phyloP scores from a whole-genome alignment of 2,113 vertebrate genomes.

The Sula dactylatra region DNA sequence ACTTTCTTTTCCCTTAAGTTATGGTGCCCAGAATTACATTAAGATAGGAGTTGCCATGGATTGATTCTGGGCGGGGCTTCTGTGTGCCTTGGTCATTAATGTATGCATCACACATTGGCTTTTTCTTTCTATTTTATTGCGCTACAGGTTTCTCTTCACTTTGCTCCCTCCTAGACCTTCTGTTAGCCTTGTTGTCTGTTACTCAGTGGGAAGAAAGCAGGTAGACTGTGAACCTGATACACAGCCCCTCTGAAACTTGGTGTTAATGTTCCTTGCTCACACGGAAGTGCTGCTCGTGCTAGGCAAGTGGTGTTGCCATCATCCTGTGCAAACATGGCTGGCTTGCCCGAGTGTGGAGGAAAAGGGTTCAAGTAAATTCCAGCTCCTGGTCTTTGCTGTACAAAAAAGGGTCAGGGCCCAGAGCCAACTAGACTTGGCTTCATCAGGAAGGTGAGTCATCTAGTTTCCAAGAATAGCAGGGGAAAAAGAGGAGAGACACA shows the following conservation, averaged over 20 bases:
- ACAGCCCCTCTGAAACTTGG: not conserved
- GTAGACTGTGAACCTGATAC: not conserved
- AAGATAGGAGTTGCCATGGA: not conserved
- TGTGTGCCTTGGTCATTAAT: not conserved
- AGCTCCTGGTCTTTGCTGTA: not conserved
- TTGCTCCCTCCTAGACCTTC: not conserved
- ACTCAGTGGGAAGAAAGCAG: not conserved
- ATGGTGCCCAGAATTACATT: not conserved
- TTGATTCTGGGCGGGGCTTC: not conserved
- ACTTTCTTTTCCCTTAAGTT: not conserved
- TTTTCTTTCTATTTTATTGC: not conserved
- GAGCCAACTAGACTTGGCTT: conserved; percentile 10
- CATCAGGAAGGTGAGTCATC: conserved; percentile 5
- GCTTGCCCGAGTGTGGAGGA: not conserved
- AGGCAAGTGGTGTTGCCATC: not conserved
- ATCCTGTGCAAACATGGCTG: not conserved
- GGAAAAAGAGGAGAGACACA: not conserved
- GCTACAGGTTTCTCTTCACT: not conserved
- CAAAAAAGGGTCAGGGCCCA: not conserved
- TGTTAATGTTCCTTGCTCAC: not conserved
- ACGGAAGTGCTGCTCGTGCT: not conserved
- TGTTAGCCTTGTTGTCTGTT: not conserved
- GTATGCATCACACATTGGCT: not conserved
- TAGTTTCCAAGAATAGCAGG: not conserved
- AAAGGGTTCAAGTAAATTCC: not conserved